These are phyloP conservation scores for Poeciliopsis presidionis DNA, from an alignment of 2,797 vertebrate genomes.

Conservation along the genomic window DNA sequence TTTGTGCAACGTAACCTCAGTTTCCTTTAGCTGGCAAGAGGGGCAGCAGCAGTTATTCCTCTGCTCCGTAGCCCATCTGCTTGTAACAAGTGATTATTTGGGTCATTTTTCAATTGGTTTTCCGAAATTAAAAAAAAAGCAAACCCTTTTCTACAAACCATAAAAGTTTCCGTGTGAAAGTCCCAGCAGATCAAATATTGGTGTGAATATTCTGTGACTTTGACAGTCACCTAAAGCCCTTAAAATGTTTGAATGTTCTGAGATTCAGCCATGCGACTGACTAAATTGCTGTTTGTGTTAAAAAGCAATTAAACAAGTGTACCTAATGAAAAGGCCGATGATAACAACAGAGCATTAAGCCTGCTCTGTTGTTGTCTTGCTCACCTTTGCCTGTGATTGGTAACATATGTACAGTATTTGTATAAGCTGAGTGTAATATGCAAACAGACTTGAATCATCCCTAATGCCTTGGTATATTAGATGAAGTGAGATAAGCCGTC, in stretches of 20 bases:
- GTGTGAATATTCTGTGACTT: too few relatives aligned
- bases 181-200: not conserved
- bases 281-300: not conserved
- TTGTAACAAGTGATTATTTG: not conserved
- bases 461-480: not conserved
- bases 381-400: not conserved
- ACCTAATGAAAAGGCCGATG: slow-evolving; percentile 1
- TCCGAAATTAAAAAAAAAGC: not conserved
- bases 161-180: not conserved
- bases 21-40: not conserved
- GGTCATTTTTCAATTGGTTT: not conserved
- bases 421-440: not conserved
- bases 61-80: not conserved
- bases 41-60: not conserved
- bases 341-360: too few relatives aligned
- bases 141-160: not conserved
- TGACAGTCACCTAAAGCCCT: not conserved
- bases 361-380: slow-evolving; percentile 3
- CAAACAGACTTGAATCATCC: not conserved
- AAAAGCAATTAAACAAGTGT: not conserved
- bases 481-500: not conserved
- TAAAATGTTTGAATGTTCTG: not conserved
- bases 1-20: not conserved
- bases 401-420: not conserved
- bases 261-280: not conserved